Base-by-base conservation (phyloP, 2,797 vertebrate genomes). In the Coracias cyanogaster region DNA sequence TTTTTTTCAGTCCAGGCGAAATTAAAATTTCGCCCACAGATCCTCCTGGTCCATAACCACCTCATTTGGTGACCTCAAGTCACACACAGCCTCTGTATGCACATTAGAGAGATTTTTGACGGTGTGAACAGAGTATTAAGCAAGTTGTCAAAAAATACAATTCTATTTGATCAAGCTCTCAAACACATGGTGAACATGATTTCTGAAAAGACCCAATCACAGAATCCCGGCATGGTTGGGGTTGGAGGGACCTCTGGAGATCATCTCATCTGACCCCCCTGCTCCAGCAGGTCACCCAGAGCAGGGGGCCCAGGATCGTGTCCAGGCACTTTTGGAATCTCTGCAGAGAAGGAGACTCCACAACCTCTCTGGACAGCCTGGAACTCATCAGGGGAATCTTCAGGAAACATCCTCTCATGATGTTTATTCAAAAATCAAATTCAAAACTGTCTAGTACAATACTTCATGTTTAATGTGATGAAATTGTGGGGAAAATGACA, bases 401-500 rank as follows among this genome's bases (percentile, higher is more conserved):
- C 66, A 60, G 58, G 39, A 65, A 76, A 76, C 16, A 15, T 2
- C 26, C 39, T 33, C n/a, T 79, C 7, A 3, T 1, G 5, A 3
- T 0, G 3, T 7, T 28, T 6, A 41, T 17, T 28, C 12, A n/a
- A 64, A 77, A 26, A 54, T 10, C 9, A 51, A 48, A 43, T 39
- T 37, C 49, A 12, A 15, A 85, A 6, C 9, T 6, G 5, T 5
- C 58, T 16, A 10, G 18, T 13, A 21, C 81, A 84, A 52, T 3
- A 12, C 6, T 39, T 70, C 1, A 39, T 5, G 10, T 28, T 61
- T 15, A 20, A 65, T 3, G 1, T 7, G 7, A 22, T 18, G 29
- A 17, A 69, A 46, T 1, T 10, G 14, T 10, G 20, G 15, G 13
- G 35, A 0, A 22, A 71, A 14, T 0, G 31, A 57, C 7, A 19